Evolutionary conservation across 2,113 vertebrate genomes (phyloP), one percentile per base, ranked within the genome.

Genomic region (Phaetusa simplex): DNA sequence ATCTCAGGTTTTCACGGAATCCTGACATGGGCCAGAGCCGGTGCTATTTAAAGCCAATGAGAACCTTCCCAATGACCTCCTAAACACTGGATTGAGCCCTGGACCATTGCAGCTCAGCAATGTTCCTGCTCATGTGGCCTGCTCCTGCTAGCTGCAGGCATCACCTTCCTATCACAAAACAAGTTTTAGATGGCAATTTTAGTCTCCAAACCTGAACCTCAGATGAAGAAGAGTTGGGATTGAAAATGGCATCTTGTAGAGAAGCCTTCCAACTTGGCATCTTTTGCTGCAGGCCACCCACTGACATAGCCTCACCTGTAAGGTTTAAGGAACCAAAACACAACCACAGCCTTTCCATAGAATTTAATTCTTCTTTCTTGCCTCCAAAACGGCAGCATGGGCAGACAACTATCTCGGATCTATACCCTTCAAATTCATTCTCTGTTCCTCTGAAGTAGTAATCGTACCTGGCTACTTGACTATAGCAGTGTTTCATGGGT

Each of bases 151-250:
- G 45, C 61, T 74, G 49, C 42, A 16, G 61, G 45, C 55, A 52
- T 23, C 64, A 20, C 45, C 50, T 53, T 24, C 45, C 42, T 32
- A 1, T 9, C 52, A 45, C 40, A 82, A 61, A 81, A 49, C 21
- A 52, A 42, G 4, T 24, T 53, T 70, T 42, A 34, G 66, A 65
- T 4, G 13, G 18, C 11, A 29, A 56, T 45, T 88, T 81, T 40
- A 55, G 12, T 61, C 45, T 24, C 30, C 19, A 86, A 59, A 3
- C 11, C 69, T 36, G 34, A 72, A 73, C 21, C 18, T 69, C 53
- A 21, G 15, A 10, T 0, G 2, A 24, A 50, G 50, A 82, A 18
- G 22, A 78, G 29, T 0, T 82, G 66, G 27, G 53, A 40, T 26
- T 36, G 47, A 61, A 52, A 36, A 34, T 3, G 24, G 9, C 17